These are phyloP conservation scores for Pyxicephalus adspersus DNA, from an alignment of 2,113 vertebrate genomes.

Conservation along the genomic window DNA sequence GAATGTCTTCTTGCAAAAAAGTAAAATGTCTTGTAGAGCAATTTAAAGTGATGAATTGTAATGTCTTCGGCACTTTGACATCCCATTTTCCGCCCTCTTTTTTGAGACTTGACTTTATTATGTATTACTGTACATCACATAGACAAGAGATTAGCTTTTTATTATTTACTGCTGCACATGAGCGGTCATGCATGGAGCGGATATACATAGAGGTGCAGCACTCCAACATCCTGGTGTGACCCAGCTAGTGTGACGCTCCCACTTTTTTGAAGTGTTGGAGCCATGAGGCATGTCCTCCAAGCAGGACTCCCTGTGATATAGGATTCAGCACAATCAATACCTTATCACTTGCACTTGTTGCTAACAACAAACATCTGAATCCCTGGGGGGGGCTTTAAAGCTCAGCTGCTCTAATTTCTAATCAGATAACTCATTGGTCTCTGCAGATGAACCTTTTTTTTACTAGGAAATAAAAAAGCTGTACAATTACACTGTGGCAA, in stretches of 20 bases:
- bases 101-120: slow-evolving; percentile 16
- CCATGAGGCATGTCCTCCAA: background rate
- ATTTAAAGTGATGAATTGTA: slow-evolving; percentile 5
- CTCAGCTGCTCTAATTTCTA: slow-evolving; percentile 15
- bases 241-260: background rate
- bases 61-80: slow-evolving; percentile 9
- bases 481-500: background rate
- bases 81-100: slow-evolving; percentile 19
- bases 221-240: background rate
- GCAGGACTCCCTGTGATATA: background rate
- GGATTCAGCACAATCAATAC: slow-evolving; percentile 18
- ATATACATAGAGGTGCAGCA: background rate
- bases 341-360: slow-evolving; percentile 34
- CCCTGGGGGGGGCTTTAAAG: slow-evolving; percentile 8
- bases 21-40: background rate
- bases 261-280: background rate
- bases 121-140: background rate
- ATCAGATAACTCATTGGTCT: slow-evolving; percentile 8
- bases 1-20: background rate
- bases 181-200: background rate
- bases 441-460: background rate
- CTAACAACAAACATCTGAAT: slow-evolving; percentile 14
- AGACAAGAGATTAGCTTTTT: background rate
- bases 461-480: background rate
- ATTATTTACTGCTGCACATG: background rate